phyloP scores from a whole-genome alignment of 2,888 invertebrate species.

The Tipula confusa region DNA sequence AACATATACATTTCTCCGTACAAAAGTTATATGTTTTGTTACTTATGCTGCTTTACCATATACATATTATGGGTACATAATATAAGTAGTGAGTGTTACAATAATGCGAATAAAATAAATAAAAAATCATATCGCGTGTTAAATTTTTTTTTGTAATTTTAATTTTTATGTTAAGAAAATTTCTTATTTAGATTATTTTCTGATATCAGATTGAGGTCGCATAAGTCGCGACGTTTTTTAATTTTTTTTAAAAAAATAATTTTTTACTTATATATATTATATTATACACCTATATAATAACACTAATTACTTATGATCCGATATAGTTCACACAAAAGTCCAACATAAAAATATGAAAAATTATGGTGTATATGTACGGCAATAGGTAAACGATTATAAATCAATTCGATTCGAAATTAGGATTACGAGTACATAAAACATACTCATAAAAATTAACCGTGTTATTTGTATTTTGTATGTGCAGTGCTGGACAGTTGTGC shows the following conservation, averaged over 20 bases:
- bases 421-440: background rate
- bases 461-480: background rate
- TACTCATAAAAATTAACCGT: background rate
- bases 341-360: background rate
- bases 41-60: background rate
- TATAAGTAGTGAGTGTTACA: too few relatives aligned
- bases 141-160: constrained; percentile 27
- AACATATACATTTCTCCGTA: background rate
- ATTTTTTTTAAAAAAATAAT: background rate
- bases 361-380: background rate
- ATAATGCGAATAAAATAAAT: background rate
- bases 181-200: constrained; percentile 27
- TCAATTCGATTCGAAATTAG: background rate
- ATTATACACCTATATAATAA: too few relatives aligned
- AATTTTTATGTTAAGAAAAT: constrained; percentile 26
- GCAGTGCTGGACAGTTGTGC: background rate
- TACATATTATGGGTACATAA: background rate
- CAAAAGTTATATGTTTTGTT: background rate
- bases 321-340: background rate
- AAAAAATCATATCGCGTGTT: constrained; percentile 28
- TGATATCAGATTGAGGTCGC: constrained; percentile 28
- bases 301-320: background rate
- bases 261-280: too few relatives aligned
- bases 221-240: constrained; percentile 25
- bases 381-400: background rate